Evolutionary conservation across 2,797 vertebrate genomes (phyloP).

Genomic region (Xenopus petersii): DNA sequence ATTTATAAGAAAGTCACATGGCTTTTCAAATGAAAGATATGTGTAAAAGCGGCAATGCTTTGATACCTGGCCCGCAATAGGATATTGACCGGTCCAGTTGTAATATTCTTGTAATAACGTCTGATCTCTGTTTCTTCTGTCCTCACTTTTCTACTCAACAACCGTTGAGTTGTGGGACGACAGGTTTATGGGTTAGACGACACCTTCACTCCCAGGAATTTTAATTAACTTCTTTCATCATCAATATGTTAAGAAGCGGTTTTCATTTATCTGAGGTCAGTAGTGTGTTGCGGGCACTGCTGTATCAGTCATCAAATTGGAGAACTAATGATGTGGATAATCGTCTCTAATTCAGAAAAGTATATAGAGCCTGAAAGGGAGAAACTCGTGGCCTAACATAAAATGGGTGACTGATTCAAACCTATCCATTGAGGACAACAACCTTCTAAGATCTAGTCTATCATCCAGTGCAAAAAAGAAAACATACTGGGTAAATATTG

Average conservation of each 20-base stretch:
- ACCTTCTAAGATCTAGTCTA: constrained; percentile 47
- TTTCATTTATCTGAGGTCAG: constrained; percentile 81
- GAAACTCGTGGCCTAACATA: constrained; percentile 49
- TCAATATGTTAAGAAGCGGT: constrained; percentile 81
- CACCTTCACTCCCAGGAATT: constrained; percentile 85
- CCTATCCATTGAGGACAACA: constrained; percentile 47
- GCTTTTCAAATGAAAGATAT: no score
- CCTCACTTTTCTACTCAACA: constrained; percentile 56
- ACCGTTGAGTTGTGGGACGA: constrained; percentile 67
- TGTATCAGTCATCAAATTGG: constrained; percentile 97
- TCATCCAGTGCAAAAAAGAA: constrained; percentile 53
- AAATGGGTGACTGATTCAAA: constrained; percentile 57
- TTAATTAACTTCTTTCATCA: constrained; percentile 90
- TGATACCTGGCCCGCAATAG: no score
- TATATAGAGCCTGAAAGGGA: constrained; percentile 50
- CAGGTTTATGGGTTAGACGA: constrained; percentile 86
- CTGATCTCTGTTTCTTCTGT: constrained; percentile 54
- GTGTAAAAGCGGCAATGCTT: no score
- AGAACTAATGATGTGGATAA: constrained; percentile 98
- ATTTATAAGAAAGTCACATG: no score
- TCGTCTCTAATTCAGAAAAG: constrained; percentile 77
- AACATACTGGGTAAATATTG: constrained; percentile 57
- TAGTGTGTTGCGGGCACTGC: constrained; percentile 79
- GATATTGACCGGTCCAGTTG: no score
- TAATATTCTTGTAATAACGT: not conserved